Conservation (phyloP, 2,797 vertebrate species). For the Falco biarmicus region DNA sequence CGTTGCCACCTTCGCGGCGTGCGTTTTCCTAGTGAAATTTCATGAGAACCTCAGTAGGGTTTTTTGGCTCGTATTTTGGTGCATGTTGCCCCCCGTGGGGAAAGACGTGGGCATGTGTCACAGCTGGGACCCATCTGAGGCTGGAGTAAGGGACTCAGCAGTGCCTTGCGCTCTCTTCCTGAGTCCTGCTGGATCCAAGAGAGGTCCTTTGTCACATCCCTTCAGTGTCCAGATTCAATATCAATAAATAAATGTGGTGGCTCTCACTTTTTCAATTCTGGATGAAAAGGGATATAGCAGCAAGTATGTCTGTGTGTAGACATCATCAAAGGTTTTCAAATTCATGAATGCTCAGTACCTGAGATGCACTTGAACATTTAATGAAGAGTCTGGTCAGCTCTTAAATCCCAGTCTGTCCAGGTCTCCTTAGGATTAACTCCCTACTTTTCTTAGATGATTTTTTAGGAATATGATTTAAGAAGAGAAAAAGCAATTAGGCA, state of each 20-base stretch:
- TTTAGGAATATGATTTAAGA: background rate
- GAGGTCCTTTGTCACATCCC: background rate
- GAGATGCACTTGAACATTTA: background rate
- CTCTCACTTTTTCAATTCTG: background rate
- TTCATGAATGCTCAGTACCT: background rate
- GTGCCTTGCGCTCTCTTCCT: background rate
- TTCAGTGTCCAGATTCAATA: background rate
- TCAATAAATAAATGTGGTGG: background rate
- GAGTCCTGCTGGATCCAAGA: background rate
- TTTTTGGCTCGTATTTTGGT: background rate
- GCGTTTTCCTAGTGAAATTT: background rate
- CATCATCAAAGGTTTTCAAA: background rate
- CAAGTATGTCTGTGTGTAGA: fast-evolving
- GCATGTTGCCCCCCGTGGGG: background rate
- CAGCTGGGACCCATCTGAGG: background rate
- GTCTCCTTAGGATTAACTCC: background rate
- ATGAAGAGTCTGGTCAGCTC: background rate
- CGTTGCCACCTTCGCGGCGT: fast-evolving
- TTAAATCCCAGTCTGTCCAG: background rate
- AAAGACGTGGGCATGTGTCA: background rate
- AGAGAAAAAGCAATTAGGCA: background rate
- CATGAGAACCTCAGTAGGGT: background rate
- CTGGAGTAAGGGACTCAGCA: background rate
- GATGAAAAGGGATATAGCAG: background rate
- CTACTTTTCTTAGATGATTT: background rate